These are phyloP conservation scores for Gallinago paraguaiae DNA, from an alignment of 2,113 vertebrate species.

Conservation along the genomic window DNA sequence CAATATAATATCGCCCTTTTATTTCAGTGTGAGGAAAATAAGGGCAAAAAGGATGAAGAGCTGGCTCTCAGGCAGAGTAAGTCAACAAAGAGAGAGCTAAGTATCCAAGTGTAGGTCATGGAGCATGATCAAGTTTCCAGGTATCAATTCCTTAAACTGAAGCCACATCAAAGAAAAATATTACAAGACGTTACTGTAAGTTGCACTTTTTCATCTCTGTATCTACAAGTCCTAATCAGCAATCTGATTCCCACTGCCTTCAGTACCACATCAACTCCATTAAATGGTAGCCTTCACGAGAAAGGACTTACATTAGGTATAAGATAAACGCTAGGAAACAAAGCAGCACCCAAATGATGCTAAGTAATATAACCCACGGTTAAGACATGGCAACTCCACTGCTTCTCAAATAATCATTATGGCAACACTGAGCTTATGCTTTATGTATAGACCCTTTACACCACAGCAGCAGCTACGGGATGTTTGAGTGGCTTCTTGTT, in stretches of 20 bases:
- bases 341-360: neutral
- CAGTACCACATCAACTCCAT: neutral
- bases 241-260: neutral
- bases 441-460: neutral
- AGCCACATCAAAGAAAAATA: conserved; percentile 9
- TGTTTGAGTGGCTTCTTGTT: neutral
- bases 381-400: neutral
- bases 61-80: neutral
- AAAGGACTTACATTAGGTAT: neutral
- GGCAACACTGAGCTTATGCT: neutral
- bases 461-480: accelerated
- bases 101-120: neutral
- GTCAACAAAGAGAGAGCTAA: neutral
- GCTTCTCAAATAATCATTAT: neutral
- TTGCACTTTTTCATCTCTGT: neutral
- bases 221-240: neutral
- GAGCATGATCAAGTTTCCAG: neutral
- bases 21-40: neutral
- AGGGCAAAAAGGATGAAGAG: neutral
- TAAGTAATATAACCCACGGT: neutral
- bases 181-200: neutral
- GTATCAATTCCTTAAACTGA: neutral
- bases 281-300: neutral
- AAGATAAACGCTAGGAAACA: neutral
- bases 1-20: neutral